Conservation (phyloP, 2,113 vertebrate species). For the Lagenorhynchus albirostris region DNA sequence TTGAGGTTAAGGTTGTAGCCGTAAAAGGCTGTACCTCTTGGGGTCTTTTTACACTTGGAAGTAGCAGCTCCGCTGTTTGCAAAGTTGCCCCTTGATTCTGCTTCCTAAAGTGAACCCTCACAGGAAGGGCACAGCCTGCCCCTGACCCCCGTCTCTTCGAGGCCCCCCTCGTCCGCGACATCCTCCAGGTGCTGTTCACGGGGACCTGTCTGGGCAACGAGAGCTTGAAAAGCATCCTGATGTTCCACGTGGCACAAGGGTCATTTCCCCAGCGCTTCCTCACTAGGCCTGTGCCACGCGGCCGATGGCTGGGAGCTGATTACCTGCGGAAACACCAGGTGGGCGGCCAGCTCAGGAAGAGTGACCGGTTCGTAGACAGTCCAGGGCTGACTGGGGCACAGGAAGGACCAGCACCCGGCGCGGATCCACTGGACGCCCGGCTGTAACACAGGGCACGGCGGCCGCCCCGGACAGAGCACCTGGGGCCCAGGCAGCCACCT, state of each 20-base stretch:
- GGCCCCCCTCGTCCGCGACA: fast-evolving
- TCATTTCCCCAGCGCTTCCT: not conserved
- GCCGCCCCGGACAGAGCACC: not conserved
- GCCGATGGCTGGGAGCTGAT: not conserved
- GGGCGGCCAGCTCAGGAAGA: not conserved
- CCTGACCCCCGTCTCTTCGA: not conserved
- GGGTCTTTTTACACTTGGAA: not conserved
- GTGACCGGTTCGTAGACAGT: not conserved
- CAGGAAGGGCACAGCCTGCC: not conserved
- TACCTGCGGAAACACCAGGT: not conserved
- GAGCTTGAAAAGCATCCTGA: not conserved
- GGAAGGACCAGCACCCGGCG: not conserved
- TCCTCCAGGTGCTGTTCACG: not conserved
- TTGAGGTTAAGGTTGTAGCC: not conserved
- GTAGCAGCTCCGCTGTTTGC: not conserved
- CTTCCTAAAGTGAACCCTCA: not conserved
- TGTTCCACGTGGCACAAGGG: not conserved
- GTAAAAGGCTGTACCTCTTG: not conserved
- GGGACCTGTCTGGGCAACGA: not conserved
- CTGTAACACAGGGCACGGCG: not conserved
- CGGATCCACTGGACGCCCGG: not conserved
- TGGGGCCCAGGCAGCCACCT: no score
- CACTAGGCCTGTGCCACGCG: not conserved
- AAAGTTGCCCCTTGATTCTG: not conserved
- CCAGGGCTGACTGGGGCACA: not conserved